Evolutionary conservation across 2,797 vertebrate species (phyloP), one percentile per base, ranked within the genome.

Genomic region (Gadopsis marmoratus): DNA sequence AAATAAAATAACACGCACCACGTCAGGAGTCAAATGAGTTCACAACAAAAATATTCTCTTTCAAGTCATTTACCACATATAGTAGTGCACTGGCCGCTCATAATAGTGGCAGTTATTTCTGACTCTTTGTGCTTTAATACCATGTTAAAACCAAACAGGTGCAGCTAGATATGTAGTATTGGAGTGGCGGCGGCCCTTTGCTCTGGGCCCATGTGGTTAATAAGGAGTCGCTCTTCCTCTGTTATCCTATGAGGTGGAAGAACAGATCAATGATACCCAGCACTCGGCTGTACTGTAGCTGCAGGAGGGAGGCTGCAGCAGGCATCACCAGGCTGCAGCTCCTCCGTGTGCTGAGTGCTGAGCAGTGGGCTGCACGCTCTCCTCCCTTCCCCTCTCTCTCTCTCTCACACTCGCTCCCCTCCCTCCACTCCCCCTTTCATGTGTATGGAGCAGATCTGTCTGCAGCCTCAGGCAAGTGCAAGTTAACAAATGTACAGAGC

Each of bases 401-500:
- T 64, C 26, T 55, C 2, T 16, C 2, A 55, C 48, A 2, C 3
- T 6, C 56, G 3, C 50, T 21, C 26, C 51, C 23, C 19, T 5
- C 54, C 61, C 74, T 53, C 61, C 6, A 50, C 64, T 78, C 56
- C 61, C 56, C 9, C 79, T 93, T 94, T 93, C 86, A 90, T 94
- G 91, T 94, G 86, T 91, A 86, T 87, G 88, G 79, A 92, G 91
- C 88, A 86, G 89, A 93, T 94, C 93, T 92, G 94, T 95, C 95
- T 95, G 92, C 93, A 93, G 95, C 95, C 93, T 89, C 81, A 76
- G 95, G 95, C 94, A 81, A 93, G 91, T 92, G 92, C 94, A 92
- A 95, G 94, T 95, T 94, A 95, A 95, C 94, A 95, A 95, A 95
- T 94, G 93, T 93, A 94, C 92, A 91, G 93, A 93, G 92, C 62